Conservation (phyloP, 2,113 vertebrate genomes). For the Oncorhynchus clarkii region DNA sequence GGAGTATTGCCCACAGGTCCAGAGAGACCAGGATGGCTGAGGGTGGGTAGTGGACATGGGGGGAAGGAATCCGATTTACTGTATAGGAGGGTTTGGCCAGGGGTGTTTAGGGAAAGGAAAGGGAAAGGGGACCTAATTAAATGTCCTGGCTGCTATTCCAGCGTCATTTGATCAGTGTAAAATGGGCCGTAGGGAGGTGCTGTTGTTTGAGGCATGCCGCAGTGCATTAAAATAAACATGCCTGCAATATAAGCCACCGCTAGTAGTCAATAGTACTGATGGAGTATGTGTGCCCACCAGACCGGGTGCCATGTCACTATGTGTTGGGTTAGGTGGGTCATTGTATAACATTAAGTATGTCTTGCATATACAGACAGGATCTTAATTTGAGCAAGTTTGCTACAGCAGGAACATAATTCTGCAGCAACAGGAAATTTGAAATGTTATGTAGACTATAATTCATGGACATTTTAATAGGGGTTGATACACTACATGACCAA, state of each 20-base stretch:
- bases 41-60: neutral
- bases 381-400: neutral
- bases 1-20: no score
- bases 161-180: conserved; percentile 42
- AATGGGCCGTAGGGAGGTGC: conserved; percentile 32
- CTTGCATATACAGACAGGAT: no score
- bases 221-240: conserved; percentile 7
- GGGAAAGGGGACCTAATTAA: conserved; percentile 22
- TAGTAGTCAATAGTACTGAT: neutral
- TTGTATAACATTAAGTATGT: neutral
- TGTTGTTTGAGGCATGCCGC: conserved; percentile 20
- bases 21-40: neutral
- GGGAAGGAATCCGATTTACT: neutral
- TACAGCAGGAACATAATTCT: no score
- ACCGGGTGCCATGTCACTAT: neutral
- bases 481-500: no score
- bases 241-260: neutral
- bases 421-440: no score
- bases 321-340: neutral
- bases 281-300: neutral
- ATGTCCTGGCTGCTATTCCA: conserved; percentile 38
- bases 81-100: neutral
- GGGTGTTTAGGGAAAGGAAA: conserved; percentile 6
- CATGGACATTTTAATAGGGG: no score
- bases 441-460: no score